phyloP scores from a whole-genome alignment of 2,888 invertebrate species.

The Pelosia muscerda region DNA sequence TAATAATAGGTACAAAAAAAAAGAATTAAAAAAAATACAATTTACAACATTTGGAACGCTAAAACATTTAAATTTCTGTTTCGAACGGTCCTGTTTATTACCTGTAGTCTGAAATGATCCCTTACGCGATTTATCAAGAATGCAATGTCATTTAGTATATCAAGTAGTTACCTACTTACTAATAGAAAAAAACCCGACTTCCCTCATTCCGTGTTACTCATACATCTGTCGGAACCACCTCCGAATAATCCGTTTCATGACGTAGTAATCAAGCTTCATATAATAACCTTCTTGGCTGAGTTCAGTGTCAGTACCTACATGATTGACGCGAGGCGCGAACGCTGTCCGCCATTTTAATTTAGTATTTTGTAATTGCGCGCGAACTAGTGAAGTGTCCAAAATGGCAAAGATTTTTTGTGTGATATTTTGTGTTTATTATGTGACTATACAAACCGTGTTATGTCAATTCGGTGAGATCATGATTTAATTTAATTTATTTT shows the following conservation, averaged over 20 bases:
- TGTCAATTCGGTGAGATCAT: constrained; percentile 73
- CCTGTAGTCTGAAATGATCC: not conserved
- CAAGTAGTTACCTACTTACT: not conserved
- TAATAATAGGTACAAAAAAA: too few species aligned
- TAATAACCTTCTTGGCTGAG: constrained; percentile 12
- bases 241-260: constrained; percentile 5
- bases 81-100: too few species aligned
- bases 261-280: constrained; percentile 22
- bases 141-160: constrained; percentile 6
- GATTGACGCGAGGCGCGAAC: constrained; percentile 6
- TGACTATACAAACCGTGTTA: constrained; percentile 61
- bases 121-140: not conserved
- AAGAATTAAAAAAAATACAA: too few species aligned
- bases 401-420: constrained; percentile 57
- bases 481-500: not conserved
- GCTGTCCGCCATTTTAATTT: constrained; percentile 2
- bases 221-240: constrained; percentile 20
- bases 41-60: too few species aligned
- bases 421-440: constrained; percentile 62
- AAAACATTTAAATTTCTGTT: too few species aligned
- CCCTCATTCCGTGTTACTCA: constrained; percentile 23
- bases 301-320: constrained; percentile 22
- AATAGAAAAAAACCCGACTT: constrained; percentile 17
- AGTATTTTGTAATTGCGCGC: constrained; percentile 17
- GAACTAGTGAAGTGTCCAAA: constrained; percentile 39